These are phyloP conservation scores for Aeoliscus strigatus DNA, from an alignment of 2,797 vertebrate genomes.

Conservation along the genomic window DNA sequence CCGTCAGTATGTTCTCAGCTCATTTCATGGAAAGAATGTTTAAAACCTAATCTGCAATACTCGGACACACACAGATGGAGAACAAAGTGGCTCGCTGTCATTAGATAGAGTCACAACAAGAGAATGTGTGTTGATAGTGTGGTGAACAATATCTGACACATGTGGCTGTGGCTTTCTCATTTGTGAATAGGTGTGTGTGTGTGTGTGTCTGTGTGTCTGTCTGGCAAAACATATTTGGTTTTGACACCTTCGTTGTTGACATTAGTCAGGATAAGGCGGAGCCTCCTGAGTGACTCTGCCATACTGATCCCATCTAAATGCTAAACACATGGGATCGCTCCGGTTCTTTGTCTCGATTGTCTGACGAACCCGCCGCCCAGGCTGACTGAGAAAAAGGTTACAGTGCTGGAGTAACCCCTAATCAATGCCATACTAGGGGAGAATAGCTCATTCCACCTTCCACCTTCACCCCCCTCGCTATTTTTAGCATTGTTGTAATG, in stretches of 20 bases:
- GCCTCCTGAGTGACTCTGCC: slow-evolving; percentile 42
- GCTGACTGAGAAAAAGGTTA: slow-evolving; percentile 51
- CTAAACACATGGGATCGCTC: slow-evolving; percentile 56
- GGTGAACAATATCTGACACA: slow-evolving; percentile 6
- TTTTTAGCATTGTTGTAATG: slow-evolving; percentile 22
- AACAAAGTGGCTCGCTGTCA: too few species aligned
- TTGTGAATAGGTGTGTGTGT: slow-evolving; percentile 27
- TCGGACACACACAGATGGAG: slow-evolving; percentile 19
- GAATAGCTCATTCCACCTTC: slow-evolving; percentile 23
- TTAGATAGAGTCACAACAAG: slow-evolving; percentile 16
- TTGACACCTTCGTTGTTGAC: slow-evolving; percentile 62
- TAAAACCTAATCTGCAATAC: slow-evolving; percentile 57
- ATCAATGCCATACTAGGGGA: slow-evolving; percentile 49
- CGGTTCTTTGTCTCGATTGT: slow-evolving; percentile 26
- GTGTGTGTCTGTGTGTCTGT: slow-evolving; percentile 21
- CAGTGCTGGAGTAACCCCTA: slow-evolving; percentile 39
- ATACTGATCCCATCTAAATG: slow-evolving; percentile 46
- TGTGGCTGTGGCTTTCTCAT: slow-evolving; percentile 15
- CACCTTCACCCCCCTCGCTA: slow-evolving; percentile 17
- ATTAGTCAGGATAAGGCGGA: slow-evolving; percentile 46
- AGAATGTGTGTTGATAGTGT: slow-evolving; percentile 21
- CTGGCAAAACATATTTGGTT: slow-evolving; percentile 50
- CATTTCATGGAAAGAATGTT: slow-evolving; percentile 55
- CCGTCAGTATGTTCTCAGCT: slow-evolving; percentile 27
- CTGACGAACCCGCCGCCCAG: slow-evolving; percentile 30